These are phyloP conservation scores for Akabosia matsudoensis DNA, from an alignment of 1,140 invertebrate genomes.

Conservation along the genomic window DNA sequence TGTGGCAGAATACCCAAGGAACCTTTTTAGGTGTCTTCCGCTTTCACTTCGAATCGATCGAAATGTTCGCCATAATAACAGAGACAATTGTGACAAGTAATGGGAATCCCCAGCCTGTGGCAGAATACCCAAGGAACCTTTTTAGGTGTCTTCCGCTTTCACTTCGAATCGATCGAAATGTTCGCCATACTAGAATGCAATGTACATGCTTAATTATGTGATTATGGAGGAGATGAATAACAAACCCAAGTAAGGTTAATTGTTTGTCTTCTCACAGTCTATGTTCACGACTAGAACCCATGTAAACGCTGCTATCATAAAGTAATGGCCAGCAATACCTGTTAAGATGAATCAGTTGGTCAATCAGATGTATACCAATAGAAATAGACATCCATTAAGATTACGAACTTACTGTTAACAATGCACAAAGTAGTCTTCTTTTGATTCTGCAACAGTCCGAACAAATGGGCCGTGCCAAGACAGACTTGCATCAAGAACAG, in stretches of 20 bases:
- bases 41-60: not conserved
- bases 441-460: not conserved
- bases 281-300: not conserved
- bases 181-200: not conserved
- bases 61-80: no score
- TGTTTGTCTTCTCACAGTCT: no score
- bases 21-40: not conserved
- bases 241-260: no score
- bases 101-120: not conserved
- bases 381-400: not conserved
- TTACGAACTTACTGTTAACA: not conserved
- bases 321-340: not conserved
- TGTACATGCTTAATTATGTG: no score
- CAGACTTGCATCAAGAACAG: not conserved
- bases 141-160: not conserved
- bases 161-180: not conserved
- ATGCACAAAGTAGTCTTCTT: not conserved
- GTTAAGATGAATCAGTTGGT: not conserved
- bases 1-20: not conserved
- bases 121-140: not conserved
- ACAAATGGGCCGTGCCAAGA: not conserved
- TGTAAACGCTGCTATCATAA: conserved; percentile 9
- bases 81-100: not conserved
- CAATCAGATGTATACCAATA: not conserved
- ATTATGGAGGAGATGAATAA: no score